Base-by-base conservation (phyloP, 2,113 vertebrate species). In the Castor canadensis region DNA sequence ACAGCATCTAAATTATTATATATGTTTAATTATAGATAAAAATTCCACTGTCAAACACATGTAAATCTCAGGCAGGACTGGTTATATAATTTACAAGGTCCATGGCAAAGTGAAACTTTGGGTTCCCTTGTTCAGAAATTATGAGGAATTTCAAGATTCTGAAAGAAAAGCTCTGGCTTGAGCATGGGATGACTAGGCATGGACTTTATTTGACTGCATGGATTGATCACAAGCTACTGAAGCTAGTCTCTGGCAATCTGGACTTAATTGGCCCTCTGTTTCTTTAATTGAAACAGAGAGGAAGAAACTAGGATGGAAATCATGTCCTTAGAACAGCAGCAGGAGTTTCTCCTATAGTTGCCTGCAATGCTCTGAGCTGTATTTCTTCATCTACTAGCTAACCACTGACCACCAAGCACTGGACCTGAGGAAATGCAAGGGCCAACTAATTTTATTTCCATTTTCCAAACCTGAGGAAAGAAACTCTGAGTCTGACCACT, bases 141-240 rank as follows among this genome's bases (percentile, higher is more conserved):
- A 35, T n/a, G 38, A 69, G 56, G 64, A 79, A 62, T 60, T 72
- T 87, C 28, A 43, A 75, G 72, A 67, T 0, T 0, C 4, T 19
- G 3, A 58, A 52, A 93, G 4, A 20, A 69, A 49, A 80, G 7
- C n/a, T 30, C 11, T 26, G 49, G 26, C 22, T 30, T 35, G 54
- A 28, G 20, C 17, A 5, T 5, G 1, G 6, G 2, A 7, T 3
- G 0, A 26, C 64, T 32, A 19, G 40, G 9, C 28, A 0, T 10
- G 3, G 35, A 0, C 0, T 54, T 47, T 15, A 28, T 1, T 9
- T 69, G 45, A 30, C 38, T 38, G 3, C 30, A 6, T 8, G 9
- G 11, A 5, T 2, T 49, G 2, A 6, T 22, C 4, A 1, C 49
- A 40, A 5, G 1, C 10, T 43, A 19, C 6, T 6, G 2, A 35